phyloP scores from a whole-genome alignment of 1,140 invertebrate genomes.

The Batillaria attramentaria region DNA sequence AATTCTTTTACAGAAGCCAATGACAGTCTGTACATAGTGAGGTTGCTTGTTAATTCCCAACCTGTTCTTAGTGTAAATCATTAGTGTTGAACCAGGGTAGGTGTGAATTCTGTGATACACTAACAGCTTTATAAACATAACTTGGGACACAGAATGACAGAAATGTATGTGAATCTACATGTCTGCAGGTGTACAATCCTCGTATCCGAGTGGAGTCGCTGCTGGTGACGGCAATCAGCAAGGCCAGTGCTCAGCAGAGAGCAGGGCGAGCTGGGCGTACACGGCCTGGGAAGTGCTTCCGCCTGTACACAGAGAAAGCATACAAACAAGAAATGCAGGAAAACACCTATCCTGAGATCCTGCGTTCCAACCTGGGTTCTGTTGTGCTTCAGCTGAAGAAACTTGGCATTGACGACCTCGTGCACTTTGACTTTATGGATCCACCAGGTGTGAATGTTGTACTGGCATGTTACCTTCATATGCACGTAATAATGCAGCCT shows the following conservation, averaged over 20 bases:
- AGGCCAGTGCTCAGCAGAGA: constrained; percentile 98
- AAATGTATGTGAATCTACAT: neutral
- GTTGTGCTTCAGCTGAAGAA: constrained; percentile 99
- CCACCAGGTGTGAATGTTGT: constrained; percentile 80
- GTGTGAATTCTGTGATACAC: no score
- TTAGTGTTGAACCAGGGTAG: no score
- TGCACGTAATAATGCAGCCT: no score
- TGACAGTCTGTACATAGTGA: no score
- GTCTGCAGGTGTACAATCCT: constrained; percentile 91
- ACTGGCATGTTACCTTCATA: no score
- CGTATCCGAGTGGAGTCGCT: constrained; percentile 97
- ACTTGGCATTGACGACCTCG: constrained; percentile 98
- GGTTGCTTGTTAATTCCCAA: no score
- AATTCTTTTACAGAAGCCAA: no score
- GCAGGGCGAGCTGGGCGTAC: constrained; percentile 98
- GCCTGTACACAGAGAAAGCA: constrained; percentile 98
- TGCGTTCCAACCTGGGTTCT: constrained; percentile 95
- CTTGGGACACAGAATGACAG: no score
- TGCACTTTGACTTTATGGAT: constrained; percentile 99
- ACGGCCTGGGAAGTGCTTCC: constrained; percentile 97
- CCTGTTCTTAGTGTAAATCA: no score
- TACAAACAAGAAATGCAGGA: constrained; percentile 99
- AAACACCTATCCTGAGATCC: constrained; percentile 99
- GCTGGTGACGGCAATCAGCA: constrained; percentile 98
- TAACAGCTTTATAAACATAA: no score